phyloP scores from a whole-genome alignment of 2,113 vertebrate genomes.

The Eulemur rufifrons region DNA sequence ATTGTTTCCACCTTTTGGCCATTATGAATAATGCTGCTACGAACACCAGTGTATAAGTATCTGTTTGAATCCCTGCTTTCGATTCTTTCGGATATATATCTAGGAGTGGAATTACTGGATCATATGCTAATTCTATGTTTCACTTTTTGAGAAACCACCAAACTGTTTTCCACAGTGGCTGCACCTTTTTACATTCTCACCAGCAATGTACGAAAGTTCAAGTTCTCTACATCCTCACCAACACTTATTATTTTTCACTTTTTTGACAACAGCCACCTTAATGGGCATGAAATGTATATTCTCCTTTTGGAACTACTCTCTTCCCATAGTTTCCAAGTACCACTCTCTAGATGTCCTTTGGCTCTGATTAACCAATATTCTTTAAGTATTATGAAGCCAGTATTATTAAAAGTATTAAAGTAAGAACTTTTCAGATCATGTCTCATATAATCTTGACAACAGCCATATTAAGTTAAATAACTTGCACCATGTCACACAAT shows the following conservation, averaged over 20 bases:
- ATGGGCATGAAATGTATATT: background rate
- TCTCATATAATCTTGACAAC: background rate
- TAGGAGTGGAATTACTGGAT: background rate
- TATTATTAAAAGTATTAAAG: background rate
- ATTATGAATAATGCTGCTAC: background rate
- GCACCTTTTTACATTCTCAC: background rate
- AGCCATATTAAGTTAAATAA: background rate
- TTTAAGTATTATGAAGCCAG: background rate
- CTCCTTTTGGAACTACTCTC: background rate
- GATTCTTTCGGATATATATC: background rate
- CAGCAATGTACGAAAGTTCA: background rate
- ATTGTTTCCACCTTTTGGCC: background rate
- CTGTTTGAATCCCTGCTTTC: background rate
- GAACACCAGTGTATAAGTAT: background rate
- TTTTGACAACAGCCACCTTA: background rate
- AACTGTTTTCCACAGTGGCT: background rate
- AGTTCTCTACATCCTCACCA: background rate
- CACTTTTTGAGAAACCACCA: background rate
- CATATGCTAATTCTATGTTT: background rate
- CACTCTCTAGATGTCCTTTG: background rate
- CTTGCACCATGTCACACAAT: background rate
- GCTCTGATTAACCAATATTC: background rate
- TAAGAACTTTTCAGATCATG: background rate
- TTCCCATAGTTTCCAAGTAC: background rate
- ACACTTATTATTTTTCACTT: background rate